A percentile compares a stretch with the other conserved stretches of the same genome.
phyloP scores from a whole-genome alignment of 1,140 invertebrate species.

The Drosophila carrolli region DNA sequence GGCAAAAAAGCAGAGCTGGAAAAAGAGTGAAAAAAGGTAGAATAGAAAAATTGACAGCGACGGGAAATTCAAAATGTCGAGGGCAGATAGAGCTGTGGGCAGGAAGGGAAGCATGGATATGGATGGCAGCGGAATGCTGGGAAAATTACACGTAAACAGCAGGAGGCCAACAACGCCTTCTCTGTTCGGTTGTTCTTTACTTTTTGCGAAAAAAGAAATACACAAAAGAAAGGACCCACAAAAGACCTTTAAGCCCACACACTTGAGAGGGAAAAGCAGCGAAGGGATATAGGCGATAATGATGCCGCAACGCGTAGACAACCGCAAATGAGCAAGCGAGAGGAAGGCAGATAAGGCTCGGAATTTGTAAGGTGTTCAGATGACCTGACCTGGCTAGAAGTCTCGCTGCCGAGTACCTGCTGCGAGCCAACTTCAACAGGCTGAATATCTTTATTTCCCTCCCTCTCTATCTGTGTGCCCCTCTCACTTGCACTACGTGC shows the following conservation, averaged over 20 bases:
- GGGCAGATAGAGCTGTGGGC: constrained; percentile 17
- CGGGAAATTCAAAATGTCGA: constrained; percentile 76
- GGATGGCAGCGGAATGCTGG: constrained; percentile 47
- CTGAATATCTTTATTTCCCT: constrained; percentile 25
- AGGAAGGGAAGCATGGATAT: neutral
- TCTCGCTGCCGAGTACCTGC: constrained; percentile 42
- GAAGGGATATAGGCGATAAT: constrained; percentile 49
- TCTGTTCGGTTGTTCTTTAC: constrained; percentile 10
- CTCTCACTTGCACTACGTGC: constrained; percentile 9
- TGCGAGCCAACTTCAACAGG: constrained; percentile 31
- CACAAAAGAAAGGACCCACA: constrained; percentile 47
- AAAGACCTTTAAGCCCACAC: constrained; percentile 58
- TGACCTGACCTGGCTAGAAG: constrained; percentile 34
- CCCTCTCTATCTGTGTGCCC: neutral
- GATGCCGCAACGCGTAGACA: constrained; percentile 57
- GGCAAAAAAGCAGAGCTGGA: constrained; percentile 4
- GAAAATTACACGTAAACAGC: constrained; percentile 79
- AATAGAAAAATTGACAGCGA: constrained; percentile 71
- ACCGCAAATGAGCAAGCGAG: constrained; percentile 71
- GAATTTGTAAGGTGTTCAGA: constrained; percentile 61
- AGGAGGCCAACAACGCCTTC: constrained; percentile 53
- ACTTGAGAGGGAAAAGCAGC: constrained; percentile 31
- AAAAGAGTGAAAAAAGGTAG: constrained; percentile 56
- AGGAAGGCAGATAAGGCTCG: constrained; percentile 9
- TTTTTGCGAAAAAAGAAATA: constrained; percentile 49